These are phyloP conservation scores for Cinclus cinclus DNA, from an alignment of 2,113 vertebrate genomes.

Conservation along the genomic window DNA sequence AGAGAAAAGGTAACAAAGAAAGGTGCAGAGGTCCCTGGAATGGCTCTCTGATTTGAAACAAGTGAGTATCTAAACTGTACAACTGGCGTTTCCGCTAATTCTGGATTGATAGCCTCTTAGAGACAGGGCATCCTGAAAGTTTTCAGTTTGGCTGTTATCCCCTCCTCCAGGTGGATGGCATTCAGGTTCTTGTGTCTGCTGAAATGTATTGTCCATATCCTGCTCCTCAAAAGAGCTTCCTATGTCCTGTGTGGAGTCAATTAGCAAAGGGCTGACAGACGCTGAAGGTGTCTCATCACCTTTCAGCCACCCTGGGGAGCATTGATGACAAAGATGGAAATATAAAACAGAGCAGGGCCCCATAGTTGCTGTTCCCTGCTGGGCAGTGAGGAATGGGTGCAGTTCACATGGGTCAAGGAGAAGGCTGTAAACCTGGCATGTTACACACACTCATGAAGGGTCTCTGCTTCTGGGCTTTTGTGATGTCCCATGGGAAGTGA, in stretches of 20 bases:
- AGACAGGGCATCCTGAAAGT: neutral
- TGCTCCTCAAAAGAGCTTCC: neutral
- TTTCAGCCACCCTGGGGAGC: neutral
- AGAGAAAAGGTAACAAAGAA: neutral
- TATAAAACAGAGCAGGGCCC: neutral
- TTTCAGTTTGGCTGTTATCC: neutral
- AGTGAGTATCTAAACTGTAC: neutral
- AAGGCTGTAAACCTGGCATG: neutral
- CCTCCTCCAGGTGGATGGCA: neutral
- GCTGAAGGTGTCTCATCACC: neutral
- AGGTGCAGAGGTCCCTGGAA: neutral
- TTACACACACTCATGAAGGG: neutral
- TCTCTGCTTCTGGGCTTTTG: neutral
- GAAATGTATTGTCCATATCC: neutral
- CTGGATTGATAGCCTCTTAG: neutral
- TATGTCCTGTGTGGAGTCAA: neutral
- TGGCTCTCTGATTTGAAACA: neutral
- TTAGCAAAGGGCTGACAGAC: neutral
- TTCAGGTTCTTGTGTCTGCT: neutral
- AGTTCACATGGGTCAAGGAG: neutral
- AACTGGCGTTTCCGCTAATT: neutral
- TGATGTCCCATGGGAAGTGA: neutral
- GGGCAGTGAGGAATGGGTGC: neutral
- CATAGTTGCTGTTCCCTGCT: neutral
- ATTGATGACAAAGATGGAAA: rapidly evolving